phyloP scores from a whole-genome alignment of 1,140 invertebrate genomes.

The Galleria mellonella region DNA sequence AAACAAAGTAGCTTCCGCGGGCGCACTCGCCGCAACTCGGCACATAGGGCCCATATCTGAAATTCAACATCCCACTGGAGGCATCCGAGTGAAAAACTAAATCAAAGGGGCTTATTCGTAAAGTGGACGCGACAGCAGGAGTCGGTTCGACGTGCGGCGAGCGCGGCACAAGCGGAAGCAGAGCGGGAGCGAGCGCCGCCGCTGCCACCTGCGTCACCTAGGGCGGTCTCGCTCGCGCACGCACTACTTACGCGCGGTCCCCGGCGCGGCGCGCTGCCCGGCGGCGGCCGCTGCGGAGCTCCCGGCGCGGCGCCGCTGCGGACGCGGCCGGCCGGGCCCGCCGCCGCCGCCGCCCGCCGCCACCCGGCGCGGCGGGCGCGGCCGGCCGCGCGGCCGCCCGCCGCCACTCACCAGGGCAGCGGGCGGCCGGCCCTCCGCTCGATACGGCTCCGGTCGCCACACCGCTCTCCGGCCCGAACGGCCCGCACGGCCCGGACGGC shows the following conservation, averaged over 20 bases:
- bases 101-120: too few relatives aligned
- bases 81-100: too few relatives aligned
- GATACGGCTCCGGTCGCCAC: neutral
- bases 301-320: neutral
- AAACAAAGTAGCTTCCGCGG: too few relatives aligned
- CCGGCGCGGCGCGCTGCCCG: too few relatives aligned
- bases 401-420: conserved; percentile 34
- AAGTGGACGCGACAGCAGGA: neutral
- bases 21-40: too few relatives aligned
- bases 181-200: too few relatives aligned
- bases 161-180: too few relatives aligned
- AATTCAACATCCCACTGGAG: too few relatives aligned
- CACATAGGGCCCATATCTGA: too few relatives aligned
- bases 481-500: neutral
- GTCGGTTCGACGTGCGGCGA: neutral
- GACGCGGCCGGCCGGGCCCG: conserved; percentile 6
- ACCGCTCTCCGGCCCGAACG: neutral
- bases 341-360: conserved; percentile 10
- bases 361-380: conserved; percentile 5
- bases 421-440: neutral
- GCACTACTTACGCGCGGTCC: too few relatives aligned
- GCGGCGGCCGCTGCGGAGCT: neutral
- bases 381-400: conserved; percentile 19
- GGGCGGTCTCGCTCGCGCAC: too few relatives aligned
- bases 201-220: too few relatives aligned